Base-by-base conservation (phyloP, 2,113 vertebrate species). In the Zosterops pallidus region DNA sequence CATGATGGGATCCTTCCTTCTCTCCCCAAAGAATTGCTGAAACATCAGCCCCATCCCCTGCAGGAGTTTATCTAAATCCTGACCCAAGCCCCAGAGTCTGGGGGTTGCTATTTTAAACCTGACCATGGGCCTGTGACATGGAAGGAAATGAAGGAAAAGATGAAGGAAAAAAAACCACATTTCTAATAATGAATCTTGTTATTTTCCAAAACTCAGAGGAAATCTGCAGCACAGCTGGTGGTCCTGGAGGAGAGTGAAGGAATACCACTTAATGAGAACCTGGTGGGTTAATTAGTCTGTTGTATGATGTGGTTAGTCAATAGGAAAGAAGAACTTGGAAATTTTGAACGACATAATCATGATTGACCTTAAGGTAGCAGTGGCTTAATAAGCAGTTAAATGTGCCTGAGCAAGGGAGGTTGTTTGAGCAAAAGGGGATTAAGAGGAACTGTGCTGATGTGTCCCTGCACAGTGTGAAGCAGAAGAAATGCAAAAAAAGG, bases 161-260 rank as follows among this genome's bases (percentile, higher is more conserved):
- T 1, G 1, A 89, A 74, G 46, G 42, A 19, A 55, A 55, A 69
- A 79, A 56, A 9, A 29, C 8, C 1, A 49, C 44, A 46, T 90
- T 95, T 90, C 85, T 96, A 75, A 72, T 84, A 95, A 95, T 13
- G 68, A 94, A 86, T 92, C 77, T 93, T 82, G 37, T 63, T 93
- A 68, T 93, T 95, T 96, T 93, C 85, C 69, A 76, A 68, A 95
- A 93, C 88, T 95, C 92, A 15, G 74, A 96, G 80, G 94, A 95
- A 94, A 95, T 94, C 83, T 95, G 57, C 22, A 50, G 72, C 90
- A 82, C 93, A 89, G 83, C 83, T 96, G 88, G 93, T 86, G 53
- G 79, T 86, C 90, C 86, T 89, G 72, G 50, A 88, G 93, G 74
- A 93, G 42, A 76, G 53, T 52, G 50, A 94, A 94, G 77, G 57